Percentiles rank a stretch among this genome's conserved stretches.
phyloP scores from a whole-genome alignment of 1,140 invertebrate genomes.

The Tetramorium alpestre region DNA sequence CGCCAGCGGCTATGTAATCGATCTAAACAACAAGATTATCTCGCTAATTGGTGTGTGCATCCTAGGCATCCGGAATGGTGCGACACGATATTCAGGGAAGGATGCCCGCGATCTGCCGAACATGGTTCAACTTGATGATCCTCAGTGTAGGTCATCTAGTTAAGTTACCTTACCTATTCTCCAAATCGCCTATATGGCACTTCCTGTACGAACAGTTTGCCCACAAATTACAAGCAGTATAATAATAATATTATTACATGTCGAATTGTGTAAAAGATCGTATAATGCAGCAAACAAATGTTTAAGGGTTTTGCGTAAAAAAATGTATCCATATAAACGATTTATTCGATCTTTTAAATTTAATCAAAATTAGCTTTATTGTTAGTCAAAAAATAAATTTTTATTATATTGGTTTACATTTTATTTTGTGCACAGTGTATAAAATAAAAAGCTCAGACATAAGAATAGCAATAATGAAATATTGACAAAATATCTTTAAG shows the following conservation, averaged over 20 bases:
- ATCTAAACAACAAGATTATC: constrained; percentile 79
- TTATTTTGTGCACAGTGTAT: neutral
- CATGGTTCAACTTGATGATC: constrained; percentile 51
- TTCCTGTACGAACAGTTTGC: neutral
- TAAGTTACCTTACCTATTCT: constrained; percentile 48
- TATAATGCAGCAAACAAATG: neutral
- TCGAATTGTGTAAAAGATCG: neutral
- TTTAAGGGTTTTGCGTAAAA: neutral
- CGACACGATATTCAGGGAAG: constrained; percentile 50
- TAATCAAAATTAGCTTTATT: neutral
- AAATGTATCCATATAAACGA: neutral
- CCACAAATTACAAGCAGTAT: neutral
- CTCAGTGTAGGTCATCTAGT: constrained; percentile 34
- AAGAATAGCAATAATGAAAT: neutral
- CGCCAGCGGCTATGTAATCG: constrained; percentile 70
- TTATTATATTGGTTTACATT: neutral
- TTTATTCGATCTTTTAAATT: neutral
- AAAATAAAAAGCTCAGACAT: neutral
- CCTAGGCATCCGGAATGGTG: constrained; percentile 51
- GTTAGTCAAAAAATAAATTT: neutral
- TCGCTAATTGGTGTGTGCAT: constrained; percentile 74
- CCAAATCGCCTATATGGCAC: constrained; percentile 9
- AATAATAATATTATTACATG: constrained; percentile 12
- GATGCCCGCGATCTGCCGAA: constrained; percentile 53
- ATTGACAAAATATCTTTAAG: neutral